Percentiles rank a stretch among this genome's conserved stretches.
phyloP scores from a whole-genome alignment of 2,113 vertebrate species.

The Hiodon alosoides region DNA sequence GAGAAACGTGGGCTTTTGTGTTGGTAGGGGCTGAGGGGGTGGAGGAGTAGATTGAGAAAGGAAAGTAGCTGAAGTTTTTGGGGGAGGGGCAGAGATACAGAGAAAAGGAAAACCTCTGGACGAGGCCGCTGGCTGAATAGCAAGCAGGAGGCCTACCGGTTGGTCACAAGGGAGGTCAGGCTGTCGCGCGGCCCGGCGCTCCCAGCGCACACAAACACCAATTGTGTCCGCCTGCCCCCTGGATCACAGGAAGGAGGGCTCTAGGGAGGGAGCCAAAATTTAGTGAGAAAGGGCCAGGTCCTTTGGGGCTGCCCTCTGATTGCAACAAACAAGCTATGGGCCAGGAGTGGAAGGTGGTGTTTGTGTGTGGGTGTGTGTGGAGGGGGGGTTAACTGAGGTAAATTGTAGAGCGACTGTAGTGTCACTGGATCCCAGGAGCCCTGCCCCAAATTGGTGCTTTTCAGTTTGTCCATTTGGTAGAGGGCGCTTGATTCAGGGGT shows the following conservation, averaged over 20 bases:
- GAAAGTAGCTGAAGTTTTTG: background rate
- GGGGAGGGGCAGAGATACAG: background rate
- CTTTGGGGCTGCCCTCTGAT: slow-evolving; percentile 31
- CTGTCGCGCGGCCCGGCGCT: background rate
- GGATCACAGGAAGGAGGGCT: background rate
- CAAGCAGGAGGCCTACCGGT: background rate
- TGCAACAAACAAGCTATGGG: slow-evolving; percentile 33
- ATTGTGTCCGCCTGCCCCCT: background rate
- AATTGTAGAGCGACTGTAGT: no score
- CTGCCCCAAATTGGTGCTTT: slow-evolving; percentile 43
- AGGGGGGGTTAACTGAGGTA: no score
- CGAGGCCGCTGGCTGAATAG: background rate
- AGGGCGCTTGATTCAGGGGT: slow-evolving; percentile 18
- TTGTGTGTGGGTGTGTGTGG: no score
- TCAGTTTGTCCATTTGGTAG: slow-evolving; percentile 24
- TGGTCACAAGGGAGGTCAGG: slow-evolving; percentile 10
- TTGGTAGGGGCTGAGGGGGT: background rate
- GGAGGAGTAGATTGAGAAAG: background rate
- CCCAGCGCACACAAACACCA: slow-evolving; percentile 9
- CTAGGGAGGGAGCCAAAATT: background rate
- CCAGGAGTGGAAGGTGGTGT: slow-evolving; percentile 9
- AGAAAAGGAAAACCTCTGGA: slow-evolving; percentile 12
- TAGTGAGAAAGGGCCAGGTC: slow-evolving; percentile 19
- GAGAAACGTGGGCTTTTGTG: slow-evolving; percentile 11
- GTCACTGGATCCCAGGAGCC: slow-evolving; percentile 4